Conservation (phyloP, 2,888 invertebrate species). For the Lordiphosa fenestrarum region DNA sequence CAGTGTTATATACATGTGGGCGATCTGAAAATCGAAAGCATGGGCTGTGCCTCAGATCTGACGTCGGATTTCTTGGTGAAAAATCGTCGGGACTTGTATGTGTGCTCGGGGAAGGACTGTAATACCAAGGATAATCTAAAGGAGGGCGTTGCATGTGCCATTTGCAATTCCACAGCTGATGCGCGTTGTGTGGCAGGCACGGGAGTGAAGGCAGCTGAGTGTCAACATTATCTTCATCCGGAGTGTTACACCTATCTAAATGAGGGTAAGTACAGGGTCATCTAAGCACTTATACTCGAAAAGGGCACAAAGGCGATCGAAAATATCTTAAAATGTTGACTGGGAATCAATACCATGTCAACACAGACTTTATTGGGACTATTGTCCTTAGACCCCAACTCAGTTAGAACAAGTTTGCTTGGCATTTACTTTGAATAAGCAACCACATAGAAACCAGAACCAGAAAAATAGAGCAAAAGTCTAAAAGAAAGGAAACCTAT, state of each 20-base stretch:
- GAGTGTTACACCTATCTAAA: conserved; percentile 54
- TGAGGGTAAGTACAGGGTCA: conserved; percentile 38
- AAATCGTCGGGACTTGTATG: conserved; percentile 55
- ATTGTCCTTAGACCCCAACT: too few relatives aligned
- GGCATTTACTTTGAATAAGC: too few relatives aligned
- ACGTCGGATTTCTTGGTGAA: conserved; percentile 31
- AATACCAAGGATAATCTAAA: conserved; percentile 55
- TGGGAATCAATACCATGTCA: too few relatives aligned
- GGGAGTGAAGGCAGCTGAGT: background rate
- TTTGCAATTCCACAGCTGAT: conserved; percentile 56
- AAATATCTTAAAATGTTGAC: too few relatives aligned
- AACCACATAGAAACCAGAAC: too few relatives aligned
- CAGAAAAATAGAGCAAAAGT: too few relatives aligned
- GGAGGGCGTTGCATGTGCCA: conserved; percentile 31
- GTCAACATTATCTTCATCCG: conserved; percentile 52
- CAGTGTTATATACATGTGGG: conserved; percentile 70
- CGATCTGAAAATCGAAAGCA: conserved; percentile 42
- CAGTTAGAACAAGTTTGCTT: too few relatives aligned
- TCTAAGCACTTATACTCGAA: too few relatives aligned
- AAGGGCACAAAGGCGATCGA: too few relatives aligned
- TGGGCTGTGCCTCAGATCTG: conserved; percentile 74
- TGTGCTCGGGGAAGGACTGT: conserved; percentile 68
- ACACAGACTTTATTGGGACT: too few relatives aligned
- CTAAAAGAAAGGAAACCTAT: too few relatives aligned
- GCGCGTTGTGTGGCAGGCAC: conserved; percentile 45